A percentile compares a stretch with the other conserved stretches of the same genome.
phyloP scores from a whole-genome alignment of 2,797 vertebrate genomes.

The Sebastes hopkinsi region DNA sequence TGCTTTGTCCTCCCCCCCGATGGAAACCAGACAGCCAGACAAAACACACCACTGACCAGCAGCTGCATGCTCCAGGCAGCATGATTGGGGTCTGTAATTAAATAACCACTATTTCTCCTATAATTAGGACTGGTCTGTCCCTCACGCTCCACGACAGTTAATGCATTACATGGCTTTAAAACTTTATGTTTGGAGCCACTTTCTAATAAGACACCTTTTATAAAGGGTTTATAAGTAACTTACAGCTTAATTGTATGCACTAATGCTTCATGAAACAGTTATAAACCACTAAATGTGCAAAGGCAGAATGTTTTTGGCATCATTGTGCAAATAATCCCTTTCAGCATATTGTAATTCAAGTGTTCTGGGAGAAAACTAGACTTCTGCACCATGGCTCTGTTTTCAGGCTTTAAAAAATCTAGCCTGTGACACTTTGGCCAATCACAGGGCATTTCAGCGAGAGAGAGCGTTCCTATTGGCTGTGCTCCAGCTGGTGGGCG shows the following conservation, averaged over 20 bases:
- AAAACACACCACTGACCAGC: slow-evolving; percentile 66
- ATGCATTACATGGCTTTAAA: neutral
- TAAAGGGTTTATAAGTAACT: neutral
- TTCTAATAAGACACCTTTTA: too few species aligned
- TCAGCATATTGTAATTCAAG: too few species aligned
- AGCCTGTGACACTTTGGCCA: too few species aligned
- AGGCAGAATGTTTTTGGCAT: too few species aligned
- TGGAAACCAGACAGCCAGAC: slow-evolving; percentile 70
- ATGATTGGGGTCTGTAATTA: slow-evolving; percentile 20
- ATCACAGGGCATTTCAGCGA: too few species aligned
- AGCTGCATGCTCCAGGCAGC: slow-evolving; percentile 50
- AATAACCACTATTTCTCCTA: slow-evolving; percentile 3
- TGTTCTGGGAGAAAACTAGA: too few species aligned
- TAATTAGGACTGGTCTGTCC: neutral
- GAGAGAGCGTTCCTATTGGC: too few species aligned
- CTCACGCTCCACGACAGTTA: neutral
- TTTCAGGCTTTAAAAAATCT: too few species aligned
- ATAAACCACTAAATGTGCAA: neutral
- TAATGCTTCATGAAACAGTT: neutral
- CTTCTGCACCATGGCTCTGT: too few species aligned
- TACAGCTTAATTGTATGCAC: neutral
- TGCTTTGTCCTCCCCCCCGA: slow-evolving; percentile 65
- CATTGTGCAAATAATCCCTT: too few species aligned
- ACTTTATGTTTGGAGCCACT: neutral
- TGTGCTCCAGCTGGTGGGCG: too few species aligned